These are phyloP conservation scores for Scaptomyza pallida DNA, from an alignment of 1,140 invertebrate genomes.

Conservation along the genomic window DNA sequence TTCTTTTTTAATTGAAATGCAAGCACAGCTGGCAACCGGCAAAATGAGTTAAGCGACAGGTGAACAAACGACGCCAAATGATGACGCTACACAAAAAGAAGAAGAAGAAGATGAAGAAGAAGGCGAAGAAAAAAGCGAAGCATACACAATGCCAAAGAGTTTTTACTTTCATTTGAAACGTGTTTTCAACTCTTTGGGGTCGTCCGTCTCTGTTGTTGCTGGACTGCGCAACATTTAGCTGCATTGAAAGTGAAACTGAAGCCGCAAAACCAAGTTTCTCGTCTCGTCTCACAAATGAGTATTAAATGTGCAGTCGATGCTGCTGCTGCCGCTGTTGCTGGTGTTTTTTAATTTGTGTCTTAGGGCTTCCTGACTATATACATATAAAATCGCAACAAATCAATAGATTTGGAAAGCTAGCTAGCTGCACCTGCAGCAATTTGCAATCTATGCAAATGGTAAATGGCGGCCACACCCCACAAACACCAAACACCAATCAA, in stretches of 20 bases:
- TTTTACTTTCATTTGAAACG: conserved; percentile 82
- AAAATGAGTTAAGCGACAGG: conserved; percentile 49
- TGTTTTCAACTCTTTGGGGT: conserved; percentile 62
- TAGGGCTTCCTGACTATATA: conserved; percentile 32
- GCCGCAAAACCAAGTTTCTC: conserved; percentile 39
- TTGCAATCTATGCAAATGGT: conserved; percentile 67
- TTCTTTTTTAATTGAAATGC: conserved; percentile 73
- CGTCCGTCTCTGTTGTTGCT: conserved; percentile 18
- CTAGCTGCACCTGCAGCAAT: conserved; percentile 30
- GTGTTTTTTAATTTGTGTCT: conserved; percentile 1
- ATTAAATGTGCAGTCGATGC: conserved; percentile 22
- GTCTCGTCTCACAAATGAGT: conserved; percentile 13
- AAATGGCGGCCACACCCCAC: conserved; percentile 60
- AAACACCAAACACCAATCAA: conserved; percentile 65
- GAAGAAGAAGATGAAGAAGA: conserved; percentile 1
- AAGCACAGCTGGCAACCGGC: conserved; percentile 25
- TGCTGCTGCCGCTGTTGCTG: too few species aligned
- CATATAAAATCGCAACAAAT: neutral
- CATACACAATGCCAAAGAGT: conserved; percentile 73
- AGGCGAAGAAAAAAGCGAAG: conserved; percentile 7
- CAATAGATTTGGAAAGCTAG: conserved; percentile 4
- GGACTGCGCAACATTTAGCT: conserved; percentile 59
- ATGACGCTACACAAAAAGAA: neutral
- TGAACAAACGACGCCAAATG: conserved; percentile 61
- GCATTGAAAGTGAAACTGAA: conserved; percentile 74